phyloP scores from a whole-genome alignment of 2,888 invertebrate genomes.

The Oligia latruncula region DNA sequence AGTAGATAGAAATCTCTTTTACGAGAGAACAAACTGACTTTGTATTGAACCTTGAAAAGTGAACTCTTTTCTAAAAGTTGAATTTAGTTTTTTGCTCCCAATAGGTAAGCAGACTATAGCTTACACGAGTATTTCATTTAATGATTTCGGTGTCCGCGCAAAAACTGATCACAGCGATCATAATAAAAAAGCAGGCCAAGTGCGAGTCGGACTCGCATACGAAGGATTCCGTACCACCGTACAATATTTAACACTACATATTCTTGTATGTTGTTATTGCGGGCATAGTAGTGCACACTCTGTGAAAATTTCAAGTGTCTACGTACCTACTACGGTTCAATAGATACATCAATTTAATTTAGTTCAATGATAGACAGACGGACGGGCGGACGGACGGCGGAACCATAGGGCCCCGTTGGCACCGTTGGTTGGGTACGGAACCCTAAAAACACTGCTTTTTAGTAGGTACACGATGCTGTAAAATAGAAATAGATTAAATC shows the following conservation, averaged over 20 bases:
- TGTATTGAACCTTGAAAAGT: conserved; percentile 39
- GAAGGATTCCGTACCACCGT: background rate
- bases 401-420: background rate
- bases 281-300: background rate
- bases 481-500: conserved; percentile 65
- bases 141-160: conserved; percentile 31
- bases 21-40: conserved; percentile 1
- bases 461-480: conserved; percentile 30
- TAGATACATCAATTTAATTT: background rate
- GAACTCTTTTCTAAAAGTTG: conserved; percentile 45
- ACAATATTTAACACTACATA: background rate
- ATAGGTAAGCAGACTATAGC: conserved; percentile 31
- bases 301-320: background rate
- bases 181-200: background rate
- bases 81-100: conserved; percentile 28
- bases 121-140: conserved; percentile 27
- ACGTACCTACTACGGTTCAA: background rate
- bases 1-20: conserved; percentile 34
- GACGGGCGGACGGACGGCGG: background rate
- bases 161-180: conserved; percentile 39
- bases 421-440: background rate
- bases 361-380: background rate
- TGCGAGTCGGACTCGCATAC: background rate
- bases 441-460: conserved; percentile 33
- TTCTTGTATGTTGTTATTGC: background rate